Evolutionary conservation across 1,140 invertebrate genomes (phyloP).

Genomic region (Epicauta chinensis): DNA sequence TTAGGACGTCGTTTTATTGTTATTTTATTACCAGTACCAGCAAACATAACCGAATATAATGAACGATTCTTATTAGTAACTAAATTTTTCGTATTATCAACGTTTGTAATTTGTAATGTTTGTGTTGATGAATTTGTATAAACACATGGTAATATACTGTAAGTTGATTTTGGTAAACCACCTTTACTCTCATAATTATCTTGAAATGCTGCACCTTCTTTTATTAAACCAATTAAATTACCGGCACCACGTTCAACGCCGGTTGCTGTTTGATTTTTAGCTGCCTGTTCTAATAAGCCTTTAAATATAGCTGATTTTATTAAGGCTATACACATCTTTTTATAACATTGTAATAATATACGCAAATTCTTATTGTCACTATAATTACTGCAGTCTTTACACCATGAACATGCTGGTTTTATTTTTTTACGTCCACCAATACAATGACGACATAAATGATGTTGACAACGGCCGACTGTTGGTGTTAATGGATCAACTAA

Average conservation of each 20-base stretch:
- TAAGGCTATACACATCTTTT: constrained; percentile 79
- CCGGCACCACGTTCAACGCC: constrained; percentile 38
- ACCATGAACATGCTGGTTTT: constrained; percentile 77
- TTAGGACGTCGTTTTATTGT: constrained; percentile 72
- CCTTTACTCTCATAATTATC: constrained; percentile 68
- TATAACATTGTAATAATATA: constrained; percentile 79
- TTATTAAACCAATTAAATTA: constrained; percentile 66
- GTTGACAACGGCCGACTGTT: constrained; percentile 74
- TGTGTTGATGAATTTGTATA: constrained; percentile 65
- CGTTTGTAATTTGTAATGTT: constrained; percentile 40
- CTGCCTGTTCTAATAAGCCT: constrained; percentile 51
- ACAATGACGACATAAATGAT: constrained; percentile 78
- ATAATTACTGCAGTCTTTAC: constrained; percentile 77
- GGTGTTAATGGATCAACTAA: constrained; percentile 76
- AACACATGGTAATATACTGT: constrained; percentile 65
- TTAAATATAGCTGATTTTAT: constrained; percentile 63
- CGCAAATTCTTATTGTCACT: constrained; percentile 75
- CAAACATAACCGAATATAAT: constrained; percentile 72
- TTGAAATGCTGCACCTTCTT: constrained; percentile 70
- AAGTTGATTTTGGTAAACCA: constrained; percentile 61
- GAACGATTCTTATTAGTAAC: constrained; percentile 50
- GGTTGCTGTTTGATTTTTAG: constrained; percentile 38
- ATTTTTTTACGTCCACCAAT: constrained; percentile 77
- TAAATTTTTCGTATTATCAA: constrained; percentile 12
- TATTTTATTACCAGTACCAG: constrained; percentile 72